These are phyloP conservation scores for Periophthalmodon schlosseri DNA, from an alignment of 2,113 vertebrate species.

Conservation along the genomic window DNA sequence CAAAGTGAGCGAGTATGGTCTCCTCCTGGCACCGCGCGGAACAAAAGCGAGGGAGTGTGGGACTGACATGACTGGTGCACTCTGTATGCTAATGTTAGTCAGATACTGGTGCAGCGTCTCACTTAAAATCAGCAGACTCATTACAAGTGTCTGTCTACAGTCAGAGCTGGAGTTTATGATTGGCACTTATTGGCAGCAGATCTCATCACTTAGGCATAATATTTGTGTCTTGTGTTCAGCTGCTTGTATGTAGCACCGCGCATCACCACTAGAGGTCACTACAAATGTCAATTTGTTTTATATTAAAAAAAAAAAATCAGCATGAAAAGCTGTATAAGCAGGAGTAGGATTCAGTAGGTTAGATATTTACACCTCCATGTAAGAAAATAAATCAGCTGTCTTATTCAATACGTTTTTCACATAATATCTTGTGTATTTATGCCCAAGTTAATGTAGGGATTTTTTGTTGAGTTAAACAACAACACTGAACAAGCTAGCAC, in stretches of 20 bases:
- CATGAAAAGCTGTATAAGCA: not conserved
- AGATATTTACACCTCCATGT: not conserved
- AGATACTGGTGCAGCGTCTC: not conserved
- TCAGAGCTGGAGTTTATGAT: not conserved
- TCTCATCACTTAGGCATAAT: not conserved
- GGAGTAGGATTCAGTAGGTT: not conserved
- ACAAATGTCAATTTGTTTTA: not conserved
- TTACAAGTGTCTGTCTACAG: not conserved
- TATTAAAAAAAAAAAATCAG: not conserved
- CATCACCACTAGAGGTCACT: conserved; percentile 36
- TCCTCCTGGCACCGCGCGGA: conserved; percentile 22
- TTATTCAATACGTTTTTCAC: too few relatives aligned
- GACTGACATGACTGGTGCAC: conserved; percentile 3
- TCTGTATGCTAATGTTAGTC: not conserved
- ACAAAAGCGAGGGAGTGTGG: conserved; percentile 7
- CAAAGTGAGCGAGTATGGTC: conserved; percentile 15
- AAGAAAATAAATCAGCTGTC: not conserved
- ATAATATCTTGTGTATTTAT: too few relatives aligned
- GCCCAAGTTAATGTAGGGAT: too few relatives aligned
- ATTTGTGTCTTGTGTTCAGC: not conserved
- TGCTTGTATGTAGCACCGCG: conserved; percentile 3
- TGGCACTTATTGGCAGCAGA: not conserved
- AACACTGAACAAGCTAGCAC: too few relatives aligned
- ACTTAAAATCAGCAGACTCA: not conserved
- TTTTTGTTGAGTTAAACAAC: too few relatives aligned